Conservation (phyloP, 1,140 invertebrate genomes). For the Leptinotarsa texana region DNA sequence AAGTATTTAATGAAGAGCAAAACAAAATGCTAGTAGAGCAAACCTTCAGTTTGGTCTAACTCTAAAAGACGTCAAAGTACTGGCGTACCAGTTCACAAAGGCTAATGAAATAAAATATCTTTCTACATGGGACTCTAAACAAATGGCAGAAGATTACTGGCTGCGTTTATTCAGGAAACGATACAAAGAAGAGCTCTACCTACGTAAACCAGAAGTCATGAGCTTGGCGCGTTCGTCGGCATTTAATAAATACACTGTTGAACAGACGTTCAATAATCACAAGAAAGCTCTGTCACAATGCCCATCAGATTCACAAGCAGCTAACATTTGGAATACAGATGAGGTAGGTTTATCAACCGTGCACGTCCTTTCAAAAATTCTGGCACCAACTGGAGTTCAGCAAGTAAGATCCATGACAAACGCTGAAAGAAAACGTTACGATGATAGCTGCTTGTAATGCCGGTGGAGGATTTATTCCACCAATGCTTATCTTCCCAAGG, state of each 20-base stretch:
- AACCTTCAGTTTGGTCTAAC: no score
- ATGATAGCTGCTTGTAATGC: no score
- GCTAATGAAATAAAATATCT: neutral
- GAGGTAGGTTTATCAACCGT: no score
- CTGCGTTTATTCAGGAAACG: neutral
- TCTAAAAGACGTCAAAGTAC: neutral
- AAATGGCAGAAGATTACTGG: neutral
- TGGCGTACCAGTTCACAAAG: neutral
- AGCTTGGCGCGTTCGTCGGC: slow-evolving; percentile 33
- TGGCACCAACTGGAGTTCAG: no score
- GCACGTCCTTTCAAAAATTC: no score
- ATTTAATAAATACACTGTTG: slow-evolving; percentile 31
- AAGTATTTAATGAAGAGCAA: neutral
- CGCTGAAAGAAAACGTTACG: no score
- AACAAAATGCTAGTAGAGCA: neutral
- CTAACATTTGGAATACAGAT: no score
- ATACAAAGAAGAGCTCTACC: slow-evolving; percentile 24
- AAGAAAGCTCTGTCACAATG: no score
- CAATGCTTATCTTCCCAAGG: no score
- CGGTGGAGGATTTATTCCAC: no score
- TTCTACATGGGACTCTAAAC: neutral
- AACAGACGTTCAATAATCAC: neutral
- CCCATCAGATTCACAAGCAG: no score
- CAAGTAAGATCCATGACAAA: no score
- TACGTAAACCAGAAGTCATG: slow-evolving; percentile 40